These are phyloP conservation scores for Crossocerus cetratus DNA, from an alignment of 2,888 invertebrate genomes.

Conservation along the genomic window DNA sequence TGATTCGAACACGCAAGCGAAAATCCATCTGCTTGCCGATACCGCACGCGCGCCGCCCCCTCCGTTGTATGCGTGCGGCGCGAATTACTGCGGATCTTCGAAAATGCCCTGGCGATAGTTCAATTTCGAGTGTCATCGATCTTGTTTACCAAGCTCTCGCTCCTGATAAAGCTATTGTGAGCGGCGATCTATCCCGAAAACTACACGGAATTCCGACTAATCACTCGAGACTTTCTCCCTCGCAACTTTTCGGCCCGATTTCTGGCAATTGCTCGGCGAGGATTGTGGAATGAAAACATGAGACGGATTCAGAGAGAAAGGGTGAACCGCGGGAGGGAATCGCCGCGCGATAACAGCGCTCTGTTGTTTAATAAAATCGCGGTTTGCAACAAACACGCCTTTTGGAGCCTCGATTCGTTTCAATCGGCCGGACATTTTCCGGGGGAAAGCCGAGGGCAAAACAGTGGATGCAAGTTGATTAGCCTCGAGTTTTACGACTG, in stretches of 20 bases:
- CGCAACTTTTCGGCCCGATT: neutral
- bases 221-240: neutral
- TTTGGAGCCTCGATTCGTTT: neutral
- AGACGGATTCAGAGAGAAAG: neutral
- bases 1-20: slow-evolving; percentile 14
- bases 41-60: neutral
- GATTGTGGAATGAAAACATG: neutral
- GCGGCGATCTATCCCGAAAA: neutral
- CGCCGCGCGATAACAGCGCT: neutral
- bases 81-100: neutral
- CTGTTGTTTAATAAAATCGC: neutral
- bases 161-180: neutral
- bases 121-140: too few relatives aligned
- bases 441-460: neutral
- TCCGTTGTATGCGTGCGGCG: slow-evolving; percentile 9
- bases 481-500: neutral
- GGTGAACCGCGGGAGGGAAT: neutral
- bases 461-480: too few relatives aligned
- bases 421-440: neutral
- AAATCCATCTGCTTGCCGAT: slow-evolving; percentile 3
- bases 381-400: neutral
- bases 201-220: too few relatives aligned
- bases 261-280: neutral
- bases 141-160: too few relatives aligned
- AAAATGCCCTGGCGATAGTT: too few relatives aligned